Evolutionary conservation across 2,888 invertebrate species (phyloP), one percentile per base, ranked within the genome.

Genomic region (Brachylomia viminalis): DNA sequence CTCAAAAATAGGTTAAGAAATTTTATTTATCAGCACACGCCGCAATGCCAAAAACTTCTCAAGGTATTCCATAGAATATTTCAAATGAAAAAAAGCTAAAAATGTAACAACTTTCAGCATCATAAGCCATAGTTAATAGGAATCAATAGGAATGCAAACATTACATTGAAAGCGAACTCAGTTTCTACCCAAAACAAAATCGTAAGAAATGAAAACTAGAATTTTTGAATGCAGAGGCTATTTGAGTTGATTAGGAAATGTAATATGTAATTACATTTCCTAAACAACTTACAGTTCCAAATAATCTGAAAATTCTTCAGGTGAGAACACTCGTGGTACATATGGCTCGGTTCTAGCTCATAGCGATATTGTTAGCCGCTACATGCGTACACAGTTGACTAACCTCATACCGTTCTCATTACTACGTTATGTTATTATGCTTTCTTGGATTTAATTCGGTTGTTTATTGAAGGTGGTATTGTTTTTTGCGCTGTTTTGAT

Each of bases 271-370:
- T 59, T 10, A 52, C 6, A 38, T 69, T 52, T 52, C 11, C 4
- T 58, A 5, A 45, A 69, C 54, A 69, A 56, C 15, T 42, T 70
- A 69, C 38, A 52, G n/a, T 47, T 0, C 20, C 38, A 61, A 62
- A 67, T 62, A 83, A 67, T 45, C 20, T 13, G 6, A 62, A 58
- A 47, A 2, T 45, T 30, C 10, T 64, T 42, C 45, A 69, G 56
- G 54, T 68, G 54, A 58, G 33, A 80, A 54, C 47, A 8, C 7
- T 27, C 7, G 23, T 10, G 42, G 11, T 42, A 54, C 54, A 42
- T 23, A 61, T 81, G 74, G 80, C 65, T 27, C n/a, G 8, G 10
- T 15, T 38, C 81, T 80, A 84, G 54, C 27, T 62, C 64, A 6
- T 23, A 30, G 67, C 56, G 54, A 80, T 70, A 83, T 69, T 56